These are phyloP conservation scores for Gorsachius goisagi DNA, from an alignment of 2,113 vertebrate species.

Conservation along the genomic window DNA sequence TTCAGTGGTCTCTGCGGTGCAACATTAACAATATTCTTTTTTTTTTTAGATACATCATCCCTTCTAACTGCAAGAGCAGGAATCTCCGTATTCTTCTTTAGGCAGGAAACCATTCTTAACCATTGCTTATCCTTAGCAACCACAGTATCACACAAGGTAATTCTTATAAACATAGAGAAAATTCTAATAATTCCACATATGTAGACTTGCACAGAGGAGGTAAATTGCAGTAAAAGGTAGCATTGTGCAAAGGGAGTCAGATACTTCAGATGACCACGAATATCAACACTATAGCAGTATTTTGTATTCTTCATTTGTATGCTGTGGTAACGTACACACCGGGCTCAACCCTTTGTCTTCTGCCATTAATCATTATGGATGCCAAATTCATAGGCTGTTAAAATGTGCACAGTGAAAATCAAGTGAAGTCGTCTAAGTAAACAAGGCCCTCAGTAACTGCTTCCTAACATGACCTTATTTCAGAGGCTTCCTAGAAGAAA, in stretches of 20 bases:
- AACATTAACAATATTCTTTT: background rate
- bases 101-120: background rate
- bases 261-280: background rate
- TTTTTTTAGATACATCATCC: background rate
- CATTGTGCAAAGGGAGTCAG: background rate
- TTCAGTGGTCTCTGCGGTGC: background rate
- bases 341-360: background rate
- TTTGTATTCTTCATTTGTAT: background rate
- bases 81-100: background rate
- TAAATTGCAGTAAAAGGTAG: background rate
- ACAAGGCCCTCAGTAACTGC: background rate
- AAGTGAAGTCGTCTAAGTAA: background rate
- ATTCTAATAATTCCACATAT: background rate
- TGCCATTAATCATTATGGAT: background rate
- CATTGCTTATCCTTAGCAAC: background rate
- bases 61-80: background rate
- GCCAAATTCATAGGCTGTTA: background rate
- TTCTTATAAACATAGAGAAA: background rate
- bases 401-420: background rate
- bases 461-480: background rate
- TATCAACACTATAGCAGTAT: background rate
- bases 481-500: background rate
- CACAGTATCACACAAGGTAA: background rate
- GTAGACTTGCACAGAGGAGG: background rate
- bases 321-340: fast-evolving